Conservation (phyloP, 2,888 invertebrate genomes). For the Drosophila fulvimacula region DNA sequence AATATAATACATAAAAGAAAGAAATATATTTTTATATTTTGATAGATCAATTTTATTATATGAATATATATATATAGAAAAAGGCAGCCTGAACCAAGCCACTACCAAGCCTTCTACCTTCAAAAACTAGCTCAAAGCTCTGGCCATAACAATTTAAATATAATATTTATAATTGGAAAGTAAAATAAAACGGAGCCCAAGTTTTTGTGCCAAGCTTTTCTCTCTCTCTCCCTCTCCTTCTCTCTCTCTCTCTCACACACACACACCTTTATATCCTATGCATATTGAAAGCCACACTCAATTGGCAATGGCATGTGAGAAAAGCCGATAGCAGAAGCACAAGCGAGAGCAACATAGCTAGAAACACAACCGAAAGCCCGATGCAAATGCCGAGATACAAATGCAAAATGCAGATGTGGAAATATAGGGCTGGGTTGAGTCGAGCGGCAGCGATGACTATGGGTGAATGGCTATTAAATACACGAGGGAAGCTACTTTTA, state of each 20-base stretch:
- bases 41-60: too few species aligned
- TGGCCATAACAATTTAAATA: not conserved
- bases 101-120: not conserved
- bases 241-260: not conserved
- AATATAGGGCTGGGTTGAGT: slow-evolving; percentile 1
- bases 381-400: slow-evolving; percentile 27
- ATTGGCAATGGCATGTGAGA: slow-evolving; percentile 48
- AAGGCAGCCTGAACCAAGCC: too few species aligned
- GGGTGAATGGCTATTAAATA: slow-evolving; percentile 73
- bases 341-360: slow-evolving; percentile 19
- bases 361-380: slow-evolving; percentile 18
- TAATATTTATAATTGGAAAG: slow-evolving; percentile 3
- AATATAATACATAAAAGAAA: too few species aligned
- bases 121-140: not conserved
- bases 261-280: slow-evolving; percentile 9
- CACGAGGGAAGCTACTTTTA: slow-evolving; percentile 78
- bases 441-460: slow-evolving; percentile 32
- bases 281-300: slow-evolving; percentile 41
- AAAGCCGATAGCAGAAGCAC: slow-evolving; percentile 4
- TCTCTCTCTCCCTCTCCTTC: not conserved
- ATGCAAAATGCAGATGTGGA: slow-evolving; percentile 27
- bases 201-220: not conserved
- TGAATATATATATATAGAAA: too few species aligned
- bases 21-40: too few species aligned
- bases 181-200: slow-evolving; percentile 7